Conservation (phyloP, 2,888 invertebrate genomes). For the Cinara cedri region DNA sequence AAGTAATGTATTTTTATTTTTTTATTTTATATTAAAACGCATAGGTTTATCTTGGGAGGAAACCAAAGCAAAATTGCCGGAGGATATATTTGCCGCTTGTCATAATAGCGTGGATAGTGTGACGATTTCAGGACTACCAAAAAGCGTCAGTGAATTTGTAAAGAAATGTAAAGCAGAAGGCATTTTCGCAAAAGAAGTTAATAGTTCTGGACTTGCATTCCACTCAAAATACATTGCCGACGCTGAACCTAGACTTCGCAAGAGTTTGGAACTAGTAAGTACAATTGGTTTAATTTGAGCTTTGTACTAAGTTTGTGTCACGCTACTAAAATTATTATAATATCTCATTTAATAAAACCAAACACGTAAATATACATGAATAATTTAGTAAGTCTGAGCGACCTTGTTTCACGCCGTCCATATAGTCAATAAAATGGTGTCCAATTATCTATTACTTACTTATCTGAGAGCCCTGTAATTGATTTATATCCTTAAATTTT, state of each 20-base stretch:
- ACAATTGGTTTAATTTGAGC: neutral
- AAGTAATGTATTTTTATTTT: constrained; percentile 9
- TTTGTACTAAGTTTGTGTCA: no score
- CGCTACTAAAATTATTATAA: no score
- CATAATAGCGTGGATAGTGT: constrained; percentile 95
- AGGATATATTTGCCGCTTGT: constrained; percentile 85
- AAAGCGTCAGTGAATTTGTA: constrained; percentile 73
- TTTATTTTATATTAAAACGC: neutral
- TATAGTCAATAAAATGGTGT: no score
- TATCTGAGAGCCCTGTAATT: no score
- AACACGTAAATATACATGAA: no score
- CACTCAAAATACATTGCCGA: constrained; percentile 89
- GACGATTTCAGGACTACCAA: constrained; percentile 87
- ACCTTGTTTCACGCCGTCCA: no score
- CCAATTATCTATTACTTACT: no score
- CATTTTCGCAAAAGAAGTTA: constrained; percentile 83
- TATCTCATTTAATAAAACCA: no score
- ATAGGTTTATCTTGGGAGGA: constrained; percentile 80
- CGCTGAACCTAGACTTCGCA: constrained; percentile 80
- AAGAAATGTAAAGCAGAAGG: constrained; percentile 74
- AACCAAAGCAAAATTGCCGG: constrained; percentile 74
- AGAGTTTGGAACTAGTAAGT: constrained; percentile 71
- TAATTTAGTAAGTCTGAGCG: no score
- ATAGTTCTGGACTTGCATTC: constrained; percentile 82
- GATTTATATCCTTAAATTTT: no score